A percentile compares a stretch with the other conserved stretches of the same genome.
Conservation (phyloP, 2,113 vertebrate genomes). For the Oxyruncus cristatus region DNA sequence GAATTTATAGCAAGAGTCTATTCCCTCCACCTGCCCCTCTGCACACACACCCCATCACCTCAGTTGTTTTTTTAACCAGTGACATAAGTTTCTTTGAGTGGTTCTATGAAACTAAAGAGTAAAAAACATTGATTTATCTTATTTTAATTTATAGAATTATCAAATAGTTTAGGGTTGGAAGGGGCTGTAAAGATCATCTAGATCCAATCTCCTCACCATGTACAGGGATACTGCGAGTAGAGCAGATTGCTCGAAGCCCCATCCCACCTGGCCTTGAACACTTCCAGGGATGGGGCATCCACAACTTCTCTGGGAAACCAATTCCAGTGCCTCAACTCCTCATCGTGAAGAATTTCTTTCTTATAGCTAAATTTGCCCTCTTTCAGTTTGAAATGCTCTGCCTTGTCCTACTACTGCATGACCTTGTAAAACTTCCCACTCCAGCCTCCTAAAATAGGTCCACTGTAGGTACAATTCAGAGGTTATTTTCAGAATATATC, state of each 20-base stretch:
- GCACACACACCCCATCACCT: accelerated
- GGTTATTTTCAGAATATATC: neutral
- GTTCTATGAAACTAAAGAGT: neutral
- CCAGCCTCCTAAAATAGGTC: neutral
- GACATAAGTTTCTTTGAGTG: neutral
- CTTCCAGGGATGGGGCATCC: neutral
- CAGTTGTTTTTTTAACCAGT: neutral
- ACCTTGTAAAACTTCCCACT: neutral
- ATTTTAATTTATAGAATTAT: neutral
- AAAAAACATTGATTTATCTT: neutral
- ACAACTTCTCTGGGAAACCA: neutral
- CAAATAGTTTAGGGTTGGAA: neutral
- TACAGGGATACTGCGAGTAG: neutral
- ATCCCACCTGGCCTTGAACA: neutral
- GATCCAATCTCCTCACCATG: neutral
- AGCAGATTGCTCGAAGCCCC: neutral
- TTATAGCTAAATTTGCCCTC: neutral
- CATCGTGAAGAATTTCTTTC: neutral
- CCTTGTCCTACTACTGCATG: neutral
- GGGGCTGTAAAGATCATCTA: neutral
- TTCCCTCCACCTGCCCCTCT: neutral
- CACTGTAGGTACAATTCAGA: neutral
- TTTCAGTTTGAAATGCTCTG: neutral
- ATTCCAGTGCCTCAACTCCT: neutral
- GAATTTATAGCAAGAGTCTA: no score